phyloP scores from a whole-genome alignment of 2,888 invertebrate genomes.

The Drosophila histrio region DNA sequence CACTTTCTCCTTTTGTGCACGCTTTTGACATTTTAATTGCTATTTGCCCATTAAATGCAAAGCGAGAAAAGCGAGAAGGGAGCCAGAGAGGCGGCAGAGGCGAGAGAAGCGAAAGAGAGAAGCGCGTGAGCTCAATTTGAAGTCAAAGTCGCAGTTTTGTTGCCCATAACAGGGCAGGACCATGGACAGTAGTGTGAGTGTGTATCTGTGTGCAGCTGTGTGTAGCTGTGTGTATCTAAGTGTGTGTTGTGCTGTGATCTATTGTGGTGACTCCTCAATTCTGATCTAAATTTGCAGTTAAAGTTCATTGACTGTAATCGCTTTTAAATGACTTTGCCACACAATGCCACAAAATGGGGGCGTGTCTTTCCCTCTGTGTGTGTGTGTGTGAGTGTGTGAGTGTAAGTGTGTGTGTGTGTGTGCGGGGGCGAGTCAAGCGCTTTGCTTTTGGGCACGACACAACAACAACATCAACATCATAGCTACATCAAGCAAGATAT shows the following conservation, averaged over 20 bases:
- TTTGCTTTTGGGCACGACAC: slow-evolving; percentile 14
- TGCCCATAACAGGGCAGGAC: slow-evolving; percentile 33
- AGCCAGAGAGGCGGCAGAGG: background rate
- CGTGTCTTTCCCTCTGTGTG: background rate
- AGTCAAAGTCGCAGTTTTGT: slow-evolving; percentile 35
- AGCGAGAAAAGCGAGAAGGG: slow-evolving; percentile 37
- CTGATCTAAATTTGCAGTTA: slow-evolving; percentile 31
- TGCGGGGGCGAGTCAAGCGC: slow-evolving; percentile 20
- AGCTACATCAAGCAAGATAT: background rate
- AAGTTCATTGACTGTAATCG: slow-evolving; percentile 43
- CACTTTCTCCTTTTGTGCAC: slow-evolving; percentile 79
- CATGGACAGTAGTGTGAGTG: slow-evolving; percentile 30
- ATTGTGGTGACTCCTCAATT: slow-evolving; percentile 23
- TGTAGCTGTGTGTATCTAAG: background rate
- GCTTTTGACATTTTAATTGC: slow-evolving; percentile 80
- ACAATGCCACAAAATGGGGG: slow-evolving; percentile 20
- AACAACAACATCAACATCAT: background rate
- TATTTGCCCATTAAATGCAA: slow-evolving; percentile 69
- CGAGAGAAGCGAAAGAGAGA: background rate
- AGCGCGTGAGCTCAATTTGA: slow-evolving; percentile 3
- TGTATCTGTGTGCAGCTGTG: background rate
- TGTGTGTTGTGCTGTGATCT: slow-evolving; percentile 4
- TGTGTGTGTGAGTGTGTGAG: background rate
- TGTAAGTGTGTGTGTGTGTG: slow-evolving; percentile 5
- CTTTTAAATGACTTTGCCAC: slow-evolving; percentile 18